Conservation (phyloP, 2,797 vertebrate genomes). For the Podargus strigoides region DNA sequence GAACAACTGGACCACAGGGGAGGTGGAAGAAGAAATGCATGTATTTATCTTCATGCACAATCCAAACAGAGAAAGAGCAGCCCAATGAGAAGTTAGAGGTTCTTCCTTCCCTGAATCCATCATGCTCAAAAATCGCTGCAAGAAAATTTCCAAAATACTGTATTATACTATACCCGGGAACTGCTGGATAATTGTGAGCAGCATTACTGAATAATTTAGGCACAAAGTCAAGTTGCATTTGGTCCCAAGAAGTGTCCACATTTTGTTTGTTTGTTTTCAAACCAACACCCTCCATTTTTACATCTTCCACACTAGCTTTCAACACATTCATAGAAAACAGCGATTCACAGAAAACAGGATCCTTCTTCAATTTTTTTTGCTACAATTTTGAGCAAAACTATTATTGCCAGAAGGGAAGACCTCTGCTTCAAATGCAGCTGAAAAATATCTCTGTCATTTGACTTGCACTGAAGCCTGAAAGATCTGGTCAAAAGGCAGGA, state of each 20-base stretch:
- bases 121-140: background rate
- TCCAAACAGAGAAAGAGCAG: background rate
- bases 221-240: background rate
- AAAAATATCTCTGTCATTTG: background rate
- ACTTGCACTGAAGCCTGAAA: background rate
- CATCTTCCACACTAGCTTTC: background rate
- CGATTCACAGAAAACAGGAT: background rate
- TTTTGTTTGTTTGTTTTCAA: conserved; percentile 1
- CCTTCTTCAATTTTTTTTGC: background rate
- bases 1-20: background rate
- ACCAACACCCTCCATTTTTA: background rate
- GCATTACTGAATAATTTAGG: background rate
- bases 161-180: background rate
- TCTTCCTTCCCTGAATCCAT: background rate
- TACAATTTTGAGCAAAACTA: background rate
- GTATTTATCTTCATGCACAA: background rate
- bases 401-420: background rate
- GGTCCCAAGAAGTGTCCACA: background rate
- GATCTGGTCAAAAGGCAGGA: conserved; percentile 1
- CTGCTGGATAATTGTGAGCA: background rate
- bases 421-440: background rate
- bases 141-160: background rate
- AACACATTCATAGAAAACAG: background rate
- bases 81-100: background rate
- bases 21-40: background rate